Evolutionary conservation across 2,797 vertebrate genomes (phyloP).

Genomic region (Glossophaga mutica): DNA sequence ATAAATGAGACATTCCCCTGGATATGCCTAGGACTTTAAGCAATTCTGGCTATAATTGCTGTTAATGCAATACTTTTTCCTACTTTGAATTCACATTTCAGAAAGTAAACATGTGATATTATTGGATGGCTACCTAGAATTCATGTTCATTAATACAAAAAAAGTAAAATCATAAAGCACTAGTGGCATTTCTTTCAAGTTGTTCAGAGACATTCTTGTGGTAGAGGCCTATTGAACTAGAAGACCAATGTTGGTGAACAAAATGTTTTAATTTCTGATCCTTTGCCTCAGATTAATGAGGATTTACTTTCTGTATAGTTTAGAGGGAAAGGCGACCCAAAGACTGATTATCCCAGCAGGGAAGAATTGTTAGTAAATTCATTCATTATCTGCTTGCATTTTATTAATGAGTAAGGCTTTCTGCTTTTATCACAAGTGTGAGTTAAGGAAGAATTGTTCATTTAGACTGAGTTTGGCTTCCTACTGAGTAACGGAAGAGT

Average conservation of each 20-base stretch:
- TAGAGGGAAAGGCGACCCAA: constrained; percentile 34
- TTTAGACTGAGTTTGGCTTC: constrained; percentile 40
- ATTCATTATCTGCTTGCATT: constrained; percentile 59
- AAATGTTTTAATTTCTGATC: constrained; percentile 30
- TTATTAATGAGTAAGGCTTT: constrained; percentile 30
- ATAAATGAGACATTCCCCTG: background rate
- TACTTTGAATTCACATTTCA: background rate
- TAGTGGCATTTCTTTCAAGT: background rate
- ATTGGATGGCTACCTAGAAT: background rate
- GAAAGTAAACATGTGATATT: background rate
- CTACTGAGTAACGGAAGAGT: constrained; percentile 28
- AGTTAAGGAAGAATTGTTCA: constrained; percentile 49
- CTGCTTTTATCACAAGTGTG: background rate
- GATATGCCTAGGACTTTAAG: background rate
- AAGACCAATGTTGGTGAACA: background rate
- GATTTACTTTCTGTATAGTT: constrained; percentile 39
- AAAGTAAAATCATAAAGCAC: background rate
- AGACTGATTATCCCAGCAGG: constrained; percentile 48
- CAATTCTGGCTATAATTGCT: background rate
- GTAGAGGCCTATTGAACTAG: background rate
- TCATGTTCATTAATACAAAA: background rate
- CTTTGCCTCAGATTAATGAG: constrained; percentile 58
- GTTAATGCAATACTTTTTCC: background rate
- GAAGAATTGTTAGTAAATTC: constrained; percentile 42
- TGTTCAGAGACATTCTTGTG: background rate